Evolutionary conservation across 2,888 invertebrate species (phyloP).

Genomic region (Thyatira batis): DNA sequence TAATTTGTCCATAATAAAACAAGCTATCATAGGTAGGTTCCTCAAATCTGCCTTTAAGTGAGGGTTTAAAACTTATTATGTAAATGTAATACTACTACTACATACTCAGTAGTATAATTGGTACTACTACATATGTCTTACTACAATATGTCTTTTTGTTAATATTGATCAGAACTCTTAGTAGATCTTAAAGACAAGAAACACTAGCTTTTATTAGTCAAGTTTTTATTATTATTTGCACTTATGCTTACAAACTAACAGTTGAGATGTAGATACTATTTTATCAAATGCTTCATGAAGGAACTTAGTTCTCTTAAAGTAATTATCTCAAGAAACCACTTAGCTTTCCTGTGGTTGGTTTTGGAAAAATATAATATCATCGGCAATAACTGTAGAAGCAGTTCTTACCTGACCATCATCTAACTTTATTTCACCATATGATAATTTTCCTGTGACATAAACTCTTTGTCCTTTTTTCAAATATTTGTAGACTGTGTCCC

Average conservation of each 20-base stretch:
- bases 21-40: too few species aligned
- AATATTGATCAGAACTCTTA: too few species aligned
- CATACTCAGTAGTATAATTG: too few species aligned
- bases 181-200: too few species aligned
- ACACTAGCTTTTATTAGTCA: not conserved
- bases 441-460: conserved; percentile 90
- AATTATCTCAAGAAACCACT: not conserved
- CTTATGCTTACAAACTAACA: conserved; percentile 35
- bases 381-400: conserved; percentile 92
- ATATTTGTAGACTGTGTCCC: conserved; percentile 90
- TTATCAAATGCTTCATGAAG: not conserved
- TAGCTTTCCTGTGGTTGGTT: conserved; percentile 37
- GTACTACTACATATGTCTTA: too few species aligned
- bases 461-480: conserved; percentile 94
- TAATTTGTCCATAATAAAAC: too few species aligned
- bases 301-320: not conserved
- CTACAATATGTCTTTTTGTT: too few species aligned
- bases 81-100: too few species aligned
- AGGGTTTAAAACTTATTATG: too few species aligned
- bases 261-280: not conserved
- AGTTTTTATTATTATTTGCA: conserved; percentile 6
- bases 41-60: too few species aligned
- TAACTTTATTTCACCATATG: conserved; percentile 92
- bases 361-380: conserved; percentile 93
- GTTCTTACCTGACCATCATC: conserved; percentile 87